phyloP scores from a whole-genome alignment of 2,888 invertebrate species.

The Nineta flava region DNA sequence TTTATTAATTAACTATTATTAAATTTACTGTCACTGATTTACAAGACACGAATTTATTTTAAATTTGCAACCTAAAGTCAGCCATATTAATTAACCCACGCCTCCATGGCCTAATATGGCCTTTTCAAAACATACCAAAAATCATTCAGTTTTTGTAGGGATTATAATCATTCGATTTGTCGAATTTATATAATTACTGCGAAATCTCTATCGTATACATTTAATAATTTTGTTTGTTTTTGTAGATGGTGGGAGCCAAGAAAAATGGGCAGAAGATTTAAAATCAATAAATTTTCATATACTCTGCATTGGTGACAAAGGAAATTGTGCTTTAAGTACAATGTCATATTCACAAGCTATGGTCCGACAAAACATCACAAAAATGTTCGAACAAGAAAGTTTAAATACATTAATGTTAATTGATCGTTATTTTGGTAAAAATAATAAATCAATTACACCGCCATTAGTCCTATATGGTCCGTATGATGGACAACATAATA shows the following conservation, averaged over 20 bases:
- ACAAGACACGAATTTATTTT: too few relatives aligned
- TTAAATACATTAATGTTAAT: constrained; percentile 51
- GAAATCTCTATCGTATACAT: too few relatives aligned
- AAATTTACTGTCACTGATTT: too few relatives aligned
- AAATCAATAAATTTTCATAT: constrained; percentile 31
- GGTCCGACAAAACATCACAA: constrained; percentile 36
- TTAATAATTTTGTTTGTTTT: constrained; percentile 10
- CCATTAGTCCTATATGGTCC: constrained; percentile 54
- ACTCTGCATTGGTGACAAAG: constrained; percentile 36
- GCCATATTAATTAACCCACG: too few relatives aligned
- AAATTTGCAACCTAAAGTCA: too few relatives aligned
- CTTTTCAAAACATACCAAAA: too few relatives aligned
- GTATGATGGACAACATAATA: constrained; percentile 43
- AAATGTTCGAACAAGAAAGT: constrained; percentile 47
- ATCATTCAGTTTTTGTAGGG: too few relatives aligned
- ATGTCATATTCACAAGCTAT: constrained; percentile 51
- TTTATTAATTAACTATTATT: too few relatives aligned
- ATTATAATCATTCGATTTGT: too few relatives aligned
- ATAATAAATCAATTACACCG: constrained; percentile 34
- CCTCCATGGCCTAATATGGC: too few relatives aligned
- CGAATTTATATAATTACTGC: too few relatives aligned
- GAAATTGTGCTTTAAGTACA: constrained; percentile 47
- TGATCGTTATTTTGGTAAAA: constrained; percentile 53
- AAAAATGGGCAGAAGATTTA: constrained; percentile 26
- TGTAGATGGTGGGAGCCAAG: constrained; percentile 32